These are phyloP conservation scores for Numenius phaeopus DNA, from an alignment of 2,797 vertebrate species.

Conservation along the genomic window DNA sequence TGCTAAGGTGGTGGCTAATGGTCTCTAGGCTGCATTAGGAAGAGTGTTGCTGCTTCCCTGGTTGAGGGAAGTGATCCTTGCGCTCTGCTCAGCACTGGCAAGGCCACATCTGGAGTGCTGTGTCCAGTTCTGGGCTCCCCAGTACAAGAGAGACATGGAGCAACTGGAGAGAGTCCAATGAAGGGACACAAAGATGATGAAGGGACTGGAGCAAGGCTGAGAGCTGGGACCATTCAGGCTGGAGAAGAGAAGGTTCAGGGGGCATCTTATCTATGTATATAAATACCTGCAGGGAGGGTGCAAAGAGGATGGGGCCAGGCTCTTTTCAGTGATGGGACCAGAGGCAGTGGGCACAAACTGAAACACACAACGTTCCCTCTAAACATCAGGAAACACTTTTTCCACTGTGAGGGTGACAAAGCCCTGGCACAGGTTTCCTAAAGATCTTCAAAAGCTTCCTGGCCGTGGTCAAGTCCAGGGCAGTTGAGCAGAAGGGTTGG, in stretches of 20 bases:
- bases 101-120: background rate
- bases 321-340: background rate
- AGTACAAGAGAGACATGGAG: background rate
- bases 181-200: background rate
- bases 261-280: background rate
- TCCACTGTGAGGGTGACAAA: accelerated
- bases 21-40: background rate
- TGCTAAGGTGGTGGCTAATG: background rate
- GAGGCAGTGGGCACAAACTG: background rate
- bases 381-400: background rate
- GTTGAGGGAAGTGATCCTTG: background rate
- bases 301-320: background rate
- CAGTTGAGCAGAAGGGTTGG: background rate
- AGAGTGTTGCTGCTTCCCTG: background rate
- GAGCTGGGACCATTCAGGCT: background rate
- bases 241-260: background rate
- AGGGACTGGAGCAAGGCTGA: background rate
- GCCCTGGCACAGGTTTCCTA: background rate
- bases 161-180: background rate
- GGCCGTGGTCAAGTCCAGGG: background rate
- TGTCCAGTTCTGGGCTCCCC: background rate
- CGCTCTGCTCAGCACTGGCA: background rate
- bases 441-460: background rate
- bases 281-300: background rate
- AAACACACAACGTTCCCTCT: background rate